These are phyloP conservation scores for Phyto melanocephala DNA, from an alignment of 2,888 invertebrate species.

Conservation along the genomic window DNA sequence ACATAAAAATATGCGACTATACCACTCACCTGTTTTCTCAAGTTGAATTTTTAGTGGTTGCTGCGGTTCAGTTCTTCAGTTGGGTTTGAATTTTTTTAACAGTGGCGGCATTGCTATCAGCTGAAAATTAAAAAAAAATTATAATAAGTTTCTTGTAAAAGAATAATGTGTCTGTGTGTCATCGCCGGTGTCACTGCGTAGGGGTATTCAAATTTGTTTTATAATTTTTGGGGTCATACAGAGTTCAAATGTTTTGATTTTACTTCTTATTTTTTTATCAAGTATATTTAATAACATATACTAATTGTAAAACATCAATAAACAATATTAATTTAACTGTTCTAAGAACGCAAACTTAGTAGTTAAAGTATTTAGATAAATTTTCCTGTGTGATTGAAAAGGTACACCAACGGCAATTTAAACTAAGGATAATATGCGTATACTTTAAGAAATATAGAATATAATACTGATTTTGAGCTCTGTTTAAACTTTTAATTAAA, in stretches of 20 bases:
- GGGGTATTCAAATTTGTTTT: conserved; percentile 43
- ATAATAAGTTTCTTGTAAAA: conserved; percentile 16
- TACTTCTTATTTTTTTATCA: background rate
- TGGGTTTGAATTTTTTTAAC: conserved; percentile 39
- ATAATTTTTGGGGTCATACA: conserved; percentile 11
- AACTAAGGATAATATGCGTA: too few relatives aligned
- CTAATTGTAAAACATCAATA: background rate
- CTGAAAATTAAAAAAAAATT: background rate
- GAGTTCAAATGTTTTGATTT: conserved; percentile 23
- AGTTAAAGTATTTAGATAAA: too few relatives aligned
- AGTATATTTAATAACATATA: background rate
- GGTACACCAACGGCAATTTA: too few relatives aligned
- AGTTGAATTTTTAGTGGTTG: conserved; percentile 15
- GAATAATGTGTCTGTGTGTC: conserved; percentile 30
- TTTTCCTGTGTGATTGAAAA: too few relatives aligned
- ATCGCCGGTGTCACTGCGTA: background rate
- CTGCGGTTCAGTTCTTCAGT: conserved; percentile 14
- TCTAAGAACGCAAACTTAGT: too few relatives aligned
- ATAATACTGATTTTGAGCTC: too few relatives aligned
- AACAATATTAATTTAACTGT: background rate
- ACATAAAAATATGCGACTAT: background rate
- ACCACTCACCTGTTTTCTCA: conserved; percentile 59
- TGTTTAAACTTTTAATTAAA: too few relatives aligned
- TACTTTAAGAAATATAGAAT: too few relatives aligned
- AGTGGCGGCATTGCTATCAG: conserved; percentile 61